phyloP scores from a whole-genome alignment of 2,113 vertebrate species.

The Sus scrofa region T2T-Sscrofa CM000819.6:101039001-101039500 shows the following conservation, averaged over 20 bases:
- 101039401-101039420: background rate
- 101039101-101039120: background rate
- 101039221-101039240: background rate
- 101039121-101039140: background rate
- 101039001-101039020: background rate
- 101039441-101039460: background rate
- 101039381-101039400: background rate
- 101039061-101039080: background rate
- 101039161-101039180: background rate
- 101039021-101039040: background rate
- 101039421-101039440: background rate
- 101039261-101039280: background rate
- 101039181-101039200: background rate
- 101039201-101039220: background rate
- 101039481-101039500: background rate
- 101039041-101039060: background rate
- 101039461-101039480: background rate
- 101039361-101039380: background rate
- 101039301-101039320: background rate
- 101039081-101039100: background rate
- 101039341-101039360: background rate
- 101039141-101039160: background rate
- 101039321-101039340: background rate
- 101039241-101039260: background rate
- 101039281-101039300: background rate